phyloP scores from a whole-genome alignment of 2,888 invertebrate genomes.

The Glaucopsyche alexis region DNA sequence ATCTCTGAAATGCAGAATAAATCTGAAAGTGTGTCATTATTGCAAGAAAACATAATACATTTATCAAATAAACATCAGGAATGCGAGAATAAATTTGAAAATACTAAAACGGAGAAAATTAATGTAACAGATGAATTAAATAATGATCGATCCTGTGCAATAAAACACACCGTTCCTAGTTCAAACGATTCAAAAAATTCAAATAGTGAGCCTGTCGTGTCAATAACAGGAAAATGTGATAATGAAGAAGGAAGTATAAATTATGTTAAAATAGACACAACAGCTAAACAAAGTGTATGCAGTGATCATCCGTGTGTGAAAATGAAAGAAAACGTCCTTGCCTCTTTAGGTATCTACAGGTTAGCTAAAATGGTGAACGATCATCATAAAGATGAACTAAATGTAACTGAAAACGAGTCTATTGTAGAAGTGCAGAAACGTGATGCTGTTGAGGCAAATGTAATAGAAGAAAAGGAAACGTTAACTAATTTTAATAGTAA shows the following conservation, averaged over 20 bases:
- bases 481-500: constrained; percentile 34
- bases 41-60: neutral
- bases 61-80: neutral
- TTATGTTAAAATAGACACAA: neutral
- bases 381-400: constrained; percentile 48
- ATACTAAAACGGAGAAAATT: neutral
- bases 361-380: constrained; percentile 75
- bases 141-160: neutral
- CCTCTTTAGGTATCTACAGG: constrained; percentile 82
- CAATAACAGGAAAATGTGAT: constrained; percentile 50
- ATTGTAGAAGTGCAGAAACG: constrained; percentile 57
- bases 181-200: constrained; percentile 28
- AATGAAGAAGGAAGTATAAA: constrained; percentile 13
- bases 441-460: constrained; percentile 41
- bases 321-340: constrained; percentile 80
- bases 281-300: neutral
- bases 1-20: neutral
- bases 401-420: constrained; percentile 43
- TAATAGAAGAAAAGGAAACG: constrained; percentile 50
- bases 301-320: constrained; percentile 73
- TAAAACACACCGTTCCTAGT: neutral
- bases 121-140: neutral
- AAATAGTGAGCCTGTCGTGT: constrained; percentile 50
- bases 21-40: neutral
- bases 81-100: neutral